phyloP scores from a whole-genome alignment of 2,888 invertebrate genomes.

The Agonopterix subpropinquella region DNA sequence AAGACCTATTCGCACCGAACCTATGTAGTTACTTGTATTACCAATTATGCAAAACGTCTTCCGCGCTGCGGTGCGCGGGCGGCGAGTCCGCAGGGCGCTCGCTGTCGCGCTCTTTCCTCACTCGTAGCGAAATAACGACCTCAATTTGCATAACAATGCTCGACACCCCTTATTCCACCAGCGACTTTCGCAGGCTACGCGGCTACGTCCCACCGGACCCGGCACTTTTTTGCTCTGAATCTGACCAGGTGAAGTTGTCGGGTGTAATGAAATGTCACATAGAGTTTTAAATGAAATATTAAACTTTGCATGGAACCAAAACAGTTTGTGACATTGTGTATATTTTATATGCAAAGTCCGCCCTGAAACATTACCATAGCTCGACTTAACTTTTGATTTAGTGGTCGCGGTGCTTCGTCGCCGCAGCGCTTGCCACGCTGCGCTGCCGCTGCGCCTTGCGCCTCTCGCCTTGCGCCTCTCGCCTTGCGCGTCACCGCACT shows the following conservation, averaged over 20 bases:
- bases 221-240: constrained; percentile 56
- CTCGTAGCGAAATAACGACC: constrained; percentile 74
- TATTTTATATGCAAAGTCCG: constrained; percentile 1
- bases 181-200: constrained; percentile 64
- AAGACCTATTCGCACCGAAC: neutral
- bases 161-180: constrained; percentile 71
- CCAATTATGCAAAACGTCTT: constrained; percentile 74
- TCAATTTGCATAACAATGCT: constrained; percentile 76
- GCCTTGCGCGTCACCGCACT: constrained; percentile 25
- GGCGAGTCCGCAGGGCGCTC: constrained; percentile 39
- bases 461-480: too few relatives aligned
- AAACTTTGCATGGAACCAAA: too few relatives aligned
- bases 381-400: constrained; percentile 38
- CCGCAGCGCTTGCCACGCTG: constrained; percentile 6
- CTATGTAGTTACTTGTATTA: constrained; percentile 51
- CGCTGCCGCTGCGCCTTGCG: constrained; percentile 19
- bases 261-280: neutral
- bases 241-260: constrained; percentile 29
- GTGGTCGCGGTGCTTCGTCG: constrained; percentile 21
- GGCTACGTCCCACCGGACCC: constrained; percentile 59
- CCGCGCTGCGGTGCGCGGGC: constrained; percentile 55
- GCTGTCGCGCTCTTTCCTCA: constrained; percentile 71
- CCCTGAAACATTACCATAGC: neutral
- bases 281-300: too few relatives aligned
- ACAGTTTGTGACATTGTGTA: too few relatives aligned